Evolutionary conservation across 2,888 invertebrate species (phyloP), one percentile per base, ranked within the genome.

Genomic region (Zeuzera pyrina): DNA sequence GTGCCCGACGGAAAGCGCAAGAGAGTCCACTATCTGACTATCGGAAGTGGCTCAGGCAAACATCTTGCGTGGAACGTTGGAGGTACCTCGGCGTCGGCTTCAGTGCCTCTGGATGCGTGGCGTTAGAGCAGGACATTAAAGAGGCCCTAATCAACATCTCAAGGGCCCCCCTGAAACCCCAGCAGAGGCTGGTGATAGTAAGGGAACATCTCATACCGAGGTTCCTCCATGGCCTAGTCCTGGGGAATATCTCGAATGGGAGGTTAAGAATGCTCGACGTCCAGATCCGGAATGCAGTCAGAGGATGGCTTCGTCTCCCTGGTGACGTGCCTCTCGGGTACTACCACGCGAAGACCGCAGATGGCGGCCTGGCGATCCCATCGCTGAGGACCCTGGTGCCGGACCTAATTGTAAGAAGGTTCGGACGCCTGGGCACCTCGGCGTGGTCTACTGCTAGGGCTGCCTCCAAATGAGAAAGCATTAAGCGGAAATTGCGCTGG

Each of bases 141-240:
- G 19, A 30, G 15, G 46, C 45, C 15, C 34, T 68, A 3, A 15
- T 37, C 1, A 45, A 57, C 29, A 45, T 60, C 24, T 38, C 46
- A 11, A 38, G 7, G 16, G 56, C 63, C 0, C 61, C 66, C 0
- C 44, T 72, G 6, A 69, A 69, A 38, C 70, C 67, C 2, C 60
- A 60, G n/a, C n/a, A n/a, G n/a, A n/a, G n/a, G n/a, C n/a, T n/a
- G n/a, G n/a, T n/a, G n/a, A n/a, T n/a, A n/a, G 37, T 72, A 25
- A 43, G 63, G 36, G 46, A 36, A 2, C 52, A 64, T 47, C 47
- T 74, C 19, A 40, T 73, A 10, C 70, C 68, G n/a, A 49, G 58
- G 25, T 59, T 57, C 37, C 38, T 57, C 25, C 69, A 72, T 36
- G 35, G 43, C 4, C 28, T 74, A 7, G 58, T 57, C 26, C 29